Conservation (phyloP, 2,888 invertebrate species). For the Acanthosepion pharaonis region DNA sequence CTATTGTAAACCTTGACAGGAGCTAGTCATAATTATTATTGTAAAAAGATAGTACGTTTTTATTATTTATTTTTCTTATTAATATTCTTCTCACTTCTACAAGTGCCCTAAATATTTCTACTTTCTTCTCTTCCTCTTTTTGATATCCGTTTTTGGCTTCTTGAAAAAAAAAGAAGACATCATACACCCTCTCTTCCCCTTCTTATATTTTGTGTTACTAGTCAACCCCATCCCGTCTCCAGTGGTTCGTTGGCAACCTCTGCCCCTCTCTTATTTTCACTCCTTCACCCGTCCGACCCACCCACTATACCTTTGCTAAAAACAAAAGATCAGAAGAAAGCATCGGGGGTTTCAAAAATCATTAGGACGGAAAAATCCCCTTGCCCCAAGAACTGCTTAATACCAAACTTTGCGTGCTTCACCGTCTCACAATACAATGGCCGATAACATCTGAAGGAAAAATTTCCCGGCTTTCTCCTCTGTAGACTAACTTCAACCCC, state of each 20-base stretch:
- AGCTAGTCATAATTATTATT: too few species aligned
- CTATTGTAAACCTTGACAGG: too few species aligned
- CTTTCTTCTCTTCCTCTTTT: not conserved
- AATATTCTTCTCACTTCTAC: too few species aligned
- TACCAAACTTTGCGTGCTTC: slow-evolving; percentile 12
- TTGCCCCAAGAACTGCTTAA: slow-evolving; percentile 3
- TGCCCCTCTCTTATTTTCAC: not conserved
- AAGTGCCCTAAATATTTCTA: too few species aligned
- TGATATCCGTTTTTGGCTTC: too few species aligned
- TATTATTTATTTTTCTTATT: too few species aligned
- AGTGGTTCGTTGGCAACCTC: not conserved
- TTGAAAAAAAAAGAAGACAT: not conserved
- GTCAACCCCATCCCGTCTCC: not conserved
- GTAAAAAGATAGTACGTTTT: too few species aligned
- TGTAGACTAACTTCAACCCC: not conserved
- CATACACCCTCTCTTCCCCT: not conserved
- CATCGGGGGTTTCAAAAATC: not conserved
- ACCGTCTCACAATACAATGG: not conserved
- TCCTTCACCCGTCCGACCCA: not conserved
- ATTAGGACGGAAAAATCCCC: slow-evolving; percentile 9
- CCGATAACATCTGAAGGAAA: slow-evolving; percentile 9
- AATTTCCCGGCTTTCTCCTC: not conserved
- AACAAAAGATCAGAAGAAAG: slow-evolving; percentile 33
- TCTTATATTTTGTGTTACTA: not conserved
- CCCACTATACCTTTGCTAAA: not conserved